Base-by-base conservation (phyloP, 2,797 vertebrate genomes). In the Psittacula derbiana region DNA sequence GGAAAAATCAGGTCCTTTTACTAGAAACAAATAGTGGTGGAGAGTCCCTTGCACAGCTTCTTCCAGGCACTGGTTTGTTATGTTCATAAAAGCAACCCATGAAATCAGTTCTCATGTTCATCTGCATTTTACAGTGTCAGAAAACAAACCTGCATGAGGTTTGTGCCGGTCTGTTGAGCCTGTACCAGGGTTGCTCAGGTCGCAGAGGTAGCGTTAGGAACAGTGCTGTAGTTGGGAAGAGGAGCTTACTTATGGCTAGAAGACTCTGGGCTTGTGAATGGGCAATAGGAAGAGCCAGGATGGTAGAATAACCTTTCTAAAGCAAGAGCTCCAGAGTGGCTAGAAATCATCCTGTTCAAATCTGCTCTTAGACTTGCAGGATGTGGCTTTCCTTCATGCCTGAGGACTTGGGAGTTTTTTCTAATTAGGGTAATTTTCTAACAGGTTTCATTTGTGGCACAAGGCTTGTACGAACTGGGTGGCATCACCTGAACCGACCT, bases 91-190 rank as follows among this genome's bases (percentile, higher is more conserved):
- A 70, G 21, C 25, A 44, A 17, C 4, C 52, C 33, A 7, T 7
- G 28, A n/a, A 65, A 36, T 11, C 1, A 0, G 14, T 71, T 92
- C 36, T 87, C 23, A 8, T 23, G 76, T 69, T 50, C 10, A 4
- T 11, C 74, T 69, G 24, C 25, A 1, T 61, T 75, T 74, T 36
- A 27, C 20, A 65, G 31, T 0, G 0, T 3, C 6, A 41, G 27
- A 49, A 73, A 61, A 31, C 12, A 33, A 64, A 41, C 30, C 0
- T 24, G 20, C 10, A 0, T 10, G 50, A 72, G n/a, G 53, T 65
- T 49, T 28, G 7, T 43, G 72, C 16, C 19, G 36, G 25, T 70
- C 15, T 83, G 30, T 3, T 14, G 41, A 52, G 38, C 11, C 33
- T 44, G 12, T 33, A 6, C 31, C 30, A 27, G 50, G 23, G 57